Evolutionary conservation across 2,113 vertebrate genomes (phyloP).

Genomic region (Chamaetylas fuelleborni): DNA sequence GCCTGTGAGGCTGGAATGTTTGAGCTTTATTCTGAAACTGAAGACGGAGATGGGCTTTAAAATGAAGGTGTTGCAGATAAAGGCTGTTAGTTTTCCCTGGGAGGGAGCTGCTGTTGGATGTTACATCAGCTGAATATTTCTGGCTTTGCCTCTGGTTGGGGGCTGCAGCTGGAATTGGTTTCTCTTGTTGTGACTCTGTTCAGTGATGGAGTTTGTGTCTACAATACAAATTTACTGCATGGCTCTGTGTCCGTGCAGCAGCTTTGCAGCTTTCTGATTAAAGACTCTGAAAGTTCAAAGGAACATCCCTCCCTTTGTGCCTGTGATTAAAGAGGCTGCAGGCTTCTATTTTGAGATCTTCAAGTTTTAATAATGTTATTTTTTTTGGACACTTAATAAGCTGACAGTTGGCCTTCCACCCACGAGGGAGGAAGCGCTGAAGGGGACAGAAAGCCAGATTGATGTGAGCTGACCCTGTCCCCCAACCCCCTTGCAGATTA

Average conservation of each 20-base stretch:
- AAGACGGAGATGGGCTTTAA: not conserved
- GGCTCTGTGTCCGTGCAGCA: not conserved
- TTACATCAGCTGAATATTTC: not conserved
- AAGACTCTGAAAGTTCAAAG: slow-evolving; percentile 34
- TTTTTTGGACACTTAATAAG: not conserved
- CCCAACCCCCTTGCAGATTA: slow-evolving; percentile 75
- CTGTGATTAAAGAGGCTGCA: not conserved
- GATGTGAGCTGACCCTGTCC: not conserved
- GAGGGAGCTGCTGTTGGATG: not conserved
- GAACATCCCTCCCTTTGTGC: not conserved
- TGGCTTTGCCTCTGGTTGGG: not conserved
- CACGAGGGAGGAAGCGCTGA: not conserved
- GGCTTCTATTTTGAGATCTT: not conserved
- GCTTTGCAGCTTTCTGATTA: slow-evolving; percentile 26
- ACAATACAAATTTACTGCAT: not conserved
- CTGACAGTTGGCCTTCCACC: not conserved
- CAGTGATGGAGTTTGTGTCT: not conserved
- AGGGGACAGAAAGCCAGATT: not conserved
- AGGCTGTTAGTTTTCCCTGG: not conserved
- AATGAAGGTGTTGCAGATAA: not conserved
- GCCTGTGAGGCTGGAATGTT: not conserved
- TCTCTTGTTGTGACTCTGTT: not conserved
- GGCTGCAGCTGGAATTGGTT: not conserved
- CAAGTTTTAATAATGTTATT: not conserved
- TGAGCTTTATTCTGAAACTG: not conserved